Evolutionary conservation across 1,140 invertebrate species (phyloP), one percentile per base, ranked within the genome.

Genomic region (Bombus turneri): DNA sequence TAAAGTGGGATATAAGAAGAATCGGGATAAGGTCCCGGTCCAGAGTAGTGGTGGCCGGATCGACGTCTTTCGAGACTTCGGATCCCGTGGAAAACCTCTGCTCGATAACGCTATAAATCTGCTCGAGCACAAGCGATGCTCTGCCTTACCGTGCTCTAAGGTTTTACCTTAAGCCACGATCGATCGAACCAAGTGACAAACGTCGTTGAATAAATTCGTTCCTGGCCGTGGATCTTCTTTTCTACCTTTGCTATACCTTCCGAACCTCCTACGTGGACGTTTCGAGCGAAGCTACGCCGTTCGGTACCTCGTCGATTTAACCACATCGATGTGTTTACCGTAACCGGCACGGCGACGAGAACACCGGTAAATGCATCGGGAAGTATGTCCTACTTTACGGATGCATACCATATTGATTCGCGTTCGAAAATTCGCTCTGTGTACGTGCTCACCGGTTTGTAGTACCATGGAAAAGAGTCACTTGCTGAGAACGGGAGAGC

Each of bases 21-120:
- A 90, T 89, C 88, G 18, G 85, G 85, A 86, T 86, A 79, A 77
- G 74, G 37, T 89, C 81, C 75, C 69, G 66, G 57, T 43, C 72
- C 37, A 79, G 75, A 25, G 72, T 47, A 31, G 18, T 6, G 34
- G 77, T 47, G 41, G 41, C 37, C 34, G 18, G 73, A 75, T 64
- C 77, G 72, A 66, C 85, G 78, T 85, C 82, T 86, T 85, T 69
- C 43, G 74, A 82, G 75, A 79, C 79, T 86, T 86, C 57, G 83
- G 83, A 87, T 87, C 72, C 88, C 72, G 85, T 87, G 88, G 72
- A 62, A 87, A 90, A 90, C 83, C 89, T 90, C 79, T 81, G 79
- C 83, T 86, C 88, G 89, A 90, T 90, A 90, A 90, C 86, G 78
- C 88, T 81, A 90, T 90, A 90, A 90, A 90, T 90, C 88, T 82